These are phyloP conservation scores for Ormyrus thymus DNA, from an alignment of 2,888 invertebrate genomes.

Conservation along the genomic window DNA sequence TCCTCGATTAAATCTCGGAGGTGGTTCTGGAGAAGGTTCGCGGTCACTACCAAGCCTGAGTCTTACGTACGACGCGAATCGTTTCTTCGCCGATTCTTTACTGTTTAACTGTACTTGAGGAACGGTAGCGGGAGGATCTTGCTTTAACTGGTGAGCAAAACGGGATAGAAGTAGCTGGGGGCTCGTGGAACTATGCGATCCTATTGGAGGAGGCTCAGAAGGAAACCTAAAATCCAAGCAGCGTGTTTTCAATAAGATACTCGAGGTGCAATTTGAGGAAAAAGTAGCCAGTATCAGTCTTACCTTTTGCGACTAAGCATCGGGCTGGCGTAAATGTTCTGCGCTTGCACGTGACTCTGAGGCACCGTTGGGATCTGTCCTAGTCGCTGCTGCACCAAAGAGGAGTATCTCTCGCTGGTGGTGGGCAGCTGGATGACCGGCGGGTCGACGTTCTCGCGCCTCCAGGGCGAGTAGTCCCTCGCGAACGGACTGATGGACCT, in stretches of 20 bases:
- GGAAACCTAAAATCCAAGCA: constrained; percentile 65
- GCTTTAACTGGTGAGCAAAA: constrained; percentile 70
- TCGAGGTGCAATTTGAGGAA: too few species aligned
- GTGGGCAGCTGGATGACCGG: constrained; percentile 68
- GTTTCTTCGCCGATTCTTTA: constrained; percentile 79
- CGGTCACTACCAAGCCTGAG: constrained; percentile 81
- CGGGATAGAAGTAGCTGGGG: constrained; percentile 72
- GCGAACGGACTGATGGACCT: constrained; percentile 72
- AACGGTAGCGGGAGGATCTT: constrained; percentile 66
- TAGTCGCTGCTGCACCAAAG: constrained; percentile 68
- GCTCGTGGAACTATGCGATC: constrained; percentile 69
- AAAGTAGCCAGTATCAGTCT: background rate
- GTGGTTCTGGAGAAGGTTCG: constrained; percentile 72
- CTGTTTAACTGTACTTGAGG: constrained; percentile 63
- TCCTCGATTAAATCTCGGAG: constrained; percentile 71
- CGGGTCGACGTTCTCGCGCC: constrained; percentile 73
- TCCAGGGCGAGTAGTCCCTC: constrained; percentile 73
- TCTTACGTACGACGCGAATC: constrained; percentile 89
- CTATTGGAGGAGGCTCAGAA: constrained; percentile 70
- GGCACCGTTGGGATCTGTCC: constrained; percentile 66
- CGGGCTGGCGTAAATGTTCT: constrained; percentile 72
- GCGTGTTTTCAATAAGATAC: too few species aligned
- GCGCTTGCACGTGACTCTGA: constrained; percentile 65
- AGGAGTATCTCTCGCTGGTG: constrained; percentile 66
- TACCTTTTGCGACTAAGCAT: constrained; percentile 73